A percentile compares a stretch with the other conserved stretches of the same genome.
These are phyloP conservation scores for Slavum lentiscoides DNA, from an alignment of 2,888 invertebrate genomes.

Conservation along the genomic window DNA sequence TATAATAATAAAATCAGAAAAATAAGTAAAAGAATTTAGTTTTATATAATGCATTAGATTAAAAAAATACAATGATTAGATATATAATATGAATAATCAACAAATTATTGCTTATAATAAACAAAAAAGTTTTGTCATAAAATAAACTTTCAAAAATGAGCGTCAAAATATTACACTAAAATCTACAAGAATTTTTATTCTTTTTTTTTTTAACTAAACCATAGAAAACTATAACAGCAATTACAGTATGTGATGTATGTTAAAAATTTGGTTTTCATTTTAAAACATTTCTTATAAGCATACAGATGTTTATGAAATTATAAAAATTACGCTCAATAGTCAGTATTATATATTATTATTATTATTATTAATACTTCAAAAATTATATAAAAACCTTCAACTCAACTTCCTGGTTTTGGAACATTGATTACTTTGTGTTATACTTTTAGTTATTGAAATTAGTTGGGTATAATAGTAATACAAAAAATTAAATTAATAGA, in stretches of 20 bases:
- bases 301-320: background rate
- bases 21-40: background rate
- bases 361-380: background rate
- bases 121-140: background rate
- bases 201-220: background rate
- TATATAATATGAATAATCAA: conserved; percentile 20
- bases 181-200: background rate
- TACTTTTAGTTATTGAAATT: conserved; percentile 9
- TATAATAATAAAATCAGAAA: conserved; percentile 19
- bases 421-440: conserved; percentile 13
- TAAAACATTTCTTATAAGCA: background rate
- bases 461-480: background rate
- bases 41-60: conserved; percentile 7
- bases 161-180: background rate
- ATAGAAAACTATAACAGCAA: background rate
- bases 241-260: background rate
- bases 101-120: conserved; percentile 24
- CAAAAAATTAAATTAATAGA: conserved; percentile 22
- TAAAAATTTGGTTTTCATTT: background rate
- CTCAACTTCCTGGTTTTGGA: background rate
- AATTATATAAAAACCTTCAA: background rate
- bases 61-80: conserved; percentile 25
- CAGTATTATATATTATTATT: background rate
- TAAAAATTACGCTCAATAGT: background rate
- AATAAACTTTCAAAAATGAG: conserved; percentile 13